Evolutionary conservation across 1,140 invertebrate species (phyloP).

Genomic region (Maniola jurtina): DNA sequence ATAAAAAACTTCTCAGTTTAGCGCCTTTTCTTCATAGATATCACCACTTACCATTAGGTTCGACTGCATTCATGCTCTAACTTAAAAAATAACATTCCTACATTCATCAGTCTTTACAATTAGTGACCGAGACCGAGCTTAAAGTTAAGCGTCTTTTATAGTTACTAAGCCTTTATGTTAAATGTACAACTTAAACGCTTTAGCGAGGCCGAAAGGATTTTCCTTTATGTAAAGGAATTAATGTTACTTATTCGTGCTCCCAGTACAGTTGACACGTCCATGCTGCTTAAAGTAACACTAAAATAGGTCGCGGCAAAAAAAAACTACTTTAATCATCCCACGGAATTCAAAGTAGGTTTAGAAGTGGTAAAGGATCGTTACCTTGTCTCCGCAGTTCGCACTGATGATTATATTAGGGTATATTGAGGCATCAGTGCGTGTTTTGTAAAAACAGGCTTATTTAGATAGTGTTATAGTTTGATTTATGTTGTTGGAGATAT

Average conservation of each 20-base stretch:
- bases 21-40: no score
- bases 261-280: slow-evolving; percentile 59
- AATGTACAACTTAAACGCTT: slow-evolving; percentile 24
- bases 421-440: no score
- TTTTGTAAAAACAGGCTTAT: not conserved
- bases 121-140: not conserved
- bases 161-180: slow-evolving; percentile 22
- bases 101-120: not conserved
- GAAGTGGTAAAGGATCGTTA: no score
- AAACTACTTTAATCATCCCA: no score
- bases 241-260: slow-evolving; percentile 55
- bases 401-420: no score
- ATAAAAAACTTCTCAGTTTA: not conserved
- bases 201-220: slow-evolving; percentile 39
- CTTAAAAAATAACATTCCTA: not conserved
- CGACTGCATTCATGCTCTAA: no score
- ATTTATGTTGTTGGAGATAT: not conserved
- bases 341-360: no score
- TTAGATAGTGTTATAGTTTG: not conserved
- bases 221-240: slow-evolving; percentile 47
- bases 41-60: no score
- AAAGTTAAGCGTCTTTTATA: slow-evolving; percentile 22
- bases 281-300: slow-evolving; percentile 18
- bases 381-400: no score
- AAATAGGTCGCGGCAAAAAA: slow-evolving; percentile 30